Conservation (phyloP, 2,113 vertebrate genomes). For the Condylura cristata region DNA sequence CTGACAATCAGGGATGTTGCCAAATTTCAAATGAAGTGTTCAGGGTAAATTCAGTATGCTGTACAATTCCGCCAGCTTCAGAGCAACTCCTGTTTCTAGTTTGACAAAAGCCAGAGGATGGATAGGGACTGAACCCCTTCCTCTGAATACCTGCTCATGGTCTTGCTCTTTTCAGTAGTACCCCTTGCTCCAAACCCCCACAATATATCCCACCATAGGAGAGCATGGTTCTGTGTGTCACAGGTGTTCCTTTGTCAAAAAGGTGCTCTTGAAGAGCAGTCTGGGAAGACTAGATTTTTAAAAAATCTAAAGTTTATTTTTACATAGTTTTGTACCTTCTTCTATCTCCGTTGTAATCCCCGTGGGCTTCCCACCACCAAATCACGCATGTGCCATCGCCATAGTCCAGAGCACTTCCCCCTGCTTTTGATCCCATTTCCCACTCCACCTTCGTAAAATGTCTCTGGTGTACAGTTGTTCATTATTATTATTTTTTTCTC, state of each 20-base stretch:
- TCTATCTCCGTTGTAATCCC: too few species aligned
- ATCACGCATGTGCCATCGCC: too few species aligned
- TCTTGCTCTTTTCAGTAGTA: neutral
- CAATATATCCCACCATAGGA: slow-evolving; percentile 3
- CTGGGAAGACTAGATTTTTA: neutral
- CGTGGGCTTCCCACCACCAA: too few species aligned
- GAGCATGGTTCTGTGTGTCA: neutral
- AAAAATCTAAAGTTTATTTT: too few species aligned
- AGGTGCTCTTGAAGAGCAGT: neutral
- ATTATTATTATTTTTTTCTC: too few species aligned
- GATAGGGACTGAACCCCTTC: neutral
- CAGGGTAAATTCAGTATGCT: slow-evolving; percentile 73
- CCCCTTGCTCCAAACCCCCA: accelerated
- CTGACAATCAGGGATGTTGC: slow-evolving; percentile 65
- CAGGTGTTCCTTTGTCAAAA: neutral
- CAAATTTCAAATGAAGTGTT: slow-evolving; percentile 77
- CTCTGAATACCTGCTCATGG: neutral
- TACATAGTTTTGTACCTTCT: too few species aligned
- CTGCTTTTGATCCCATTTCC: too few species aligned
- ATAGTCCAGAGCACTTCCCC: too few species aligned
- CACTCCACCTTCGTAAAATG: too few species aligned
- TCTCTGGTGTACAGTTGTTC: too few species aligned
- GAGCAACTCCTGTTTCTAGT: slow-evolving; percentile 55
- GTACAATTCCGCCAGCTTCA: slow-evolving; percentile 49
- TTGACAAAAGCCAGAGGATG: slow-evolving; percentile 19